Evolutionary conservation across 2,797 vertebrate genomes (phyloP).

Genomic region (Gephyroberyx darwinii): DNA sequence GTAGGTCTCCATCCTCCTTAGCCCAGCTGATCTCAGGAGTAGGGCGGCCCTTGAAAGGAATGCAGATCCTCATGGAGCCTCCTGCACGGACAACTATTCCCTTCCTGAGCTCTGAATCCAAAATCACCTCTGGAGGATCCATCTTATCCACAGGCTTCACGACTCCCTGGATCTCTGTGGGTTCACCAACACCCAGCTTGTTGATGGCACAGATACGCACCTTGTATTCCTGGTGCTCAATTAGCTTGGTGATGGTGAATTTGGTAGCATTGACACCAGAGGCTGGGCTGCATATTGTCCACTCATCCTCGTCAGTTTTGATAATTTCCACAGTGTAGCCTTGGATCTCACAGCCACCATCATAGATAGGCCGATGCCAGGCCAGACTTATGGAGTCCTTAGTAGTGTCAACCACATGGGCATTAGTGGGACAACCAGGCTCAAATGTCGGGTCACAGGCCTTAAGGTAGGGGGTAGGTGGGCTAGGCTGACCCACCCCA

Average conservation of each 20-base stretch:
- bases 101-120: conserved; percentile 95
- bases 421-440: conserved; percentile 92
- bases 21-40: conserved; percentile 93
- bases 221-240: conserved; percentile 97
- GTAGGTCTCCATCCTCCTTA: conserved; percentile 92
- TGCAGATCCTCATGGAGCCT: conserved; percentile 90
- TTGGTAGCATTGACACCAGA: conserved; percentile 87
- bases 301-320: conserved; percentile 97
- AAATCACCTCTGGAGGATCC: conserved; percentile 93
- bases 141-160: conserved; percentile 94
- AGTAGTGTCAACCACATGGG: conserved; percentile 87
- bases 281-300: conserved; percentile 91
- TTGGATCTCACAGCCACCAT: conserved; percentile 95
- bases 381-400: conserved; percentile 88
- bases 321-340: conserved; percentile 95
- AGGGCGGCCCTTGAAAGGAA: conserved; percentile 96
- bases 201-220: conserved; percentile 94
- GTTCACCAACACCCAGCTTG: conserved; percentile 93
- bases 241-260: conserved; percentile 92
- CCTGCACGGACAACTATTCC: conserved; percentile 94
- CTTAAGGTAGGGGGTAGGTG: conserved; percentile 89
- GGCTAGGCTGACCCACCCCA: conserved; percentile 91
- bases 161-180: conserved; percentile 88
- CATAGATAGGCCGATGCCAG: conserved; percentile 97
- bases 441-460: conserved; percentile 97